Conservation (phyloP, 2,797 vertebrate species). For the Urosaurus nigricauda region DNA sequence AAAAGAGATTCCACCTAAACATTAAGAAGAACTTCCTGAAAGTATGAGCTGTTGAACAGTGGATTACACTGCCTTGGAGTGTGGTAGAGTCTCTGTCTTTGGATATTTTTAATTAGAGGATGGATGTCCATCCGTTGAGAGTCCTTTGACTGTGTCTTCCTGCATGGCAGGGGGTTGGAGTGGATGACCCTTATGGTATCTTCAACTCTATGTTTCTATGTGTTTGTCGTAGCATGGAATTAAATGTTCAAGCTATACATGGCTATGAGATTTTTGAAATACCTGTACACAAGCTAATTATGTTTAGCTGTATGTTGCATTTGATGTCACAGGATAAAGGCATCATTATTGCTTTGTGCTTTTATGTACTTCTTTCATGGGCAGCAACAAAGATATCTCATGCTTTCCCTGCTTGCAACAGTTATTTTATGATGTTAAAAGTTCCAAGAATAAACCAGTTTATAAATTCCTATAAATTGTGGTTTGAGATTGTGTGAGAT, state of each 20-base stretch:
- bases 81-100: too few species aligned
- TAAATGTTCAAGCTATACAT: conserved; percentile 2
- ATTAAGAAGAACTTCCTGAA: too few species aligned
- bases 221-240: background rate
- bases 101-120: too few species aligned
- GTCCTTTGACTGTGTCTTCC: too few species aligned
- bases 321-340: background rate
- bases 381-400: background rate
- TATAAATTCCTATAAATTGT: background rate
- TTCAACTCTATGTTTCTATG: too few species aligned
- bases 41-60: too few species aligned
- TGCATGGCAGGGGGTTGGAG: too few species aligned
- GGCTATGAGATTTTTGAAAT: background rate
- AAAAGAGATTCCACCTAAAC: too few species aligned
- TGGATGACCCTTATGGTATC: too few species aligned
- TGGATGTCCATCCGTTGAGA: too few species aligned
- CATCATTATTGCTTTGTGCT: background rate
- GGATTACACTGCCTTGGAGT: too few species aligned
- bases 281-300: background rate
- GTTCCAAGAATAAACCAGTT: background rate
- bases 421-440: background rate
- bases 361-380: background rate
- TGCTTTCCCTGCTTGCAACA: background rate
- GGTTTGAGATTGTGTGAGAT: background rate
- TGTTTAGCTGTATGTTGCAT: background rate